Conservation (phyloP, 1,140 invertebrate genomes). For the Temnothorax longispinosus region DNA sequence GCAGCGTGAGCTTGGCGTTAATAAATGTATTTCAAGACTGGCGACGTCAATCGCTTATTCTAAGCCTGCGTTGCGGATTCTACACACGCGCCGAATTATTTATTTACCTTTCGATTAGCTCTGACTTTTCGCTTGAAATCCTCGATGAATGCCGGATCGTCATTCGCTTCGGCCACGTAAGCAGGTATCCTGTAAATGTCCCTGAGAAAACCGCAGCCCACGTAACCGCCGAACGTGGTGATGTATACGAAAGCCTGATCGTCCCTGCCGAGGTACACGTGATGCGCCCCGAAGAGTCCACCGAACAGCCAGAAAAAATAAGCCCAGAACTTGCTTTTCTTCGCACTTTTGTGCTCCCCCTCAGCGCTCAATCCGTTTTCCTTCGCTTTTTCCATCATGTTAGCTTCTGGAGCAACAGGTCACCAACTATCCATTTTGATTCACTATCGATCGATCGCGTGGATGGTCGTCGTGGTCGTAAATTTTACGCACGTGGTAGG, state of each 20-base stretch:
- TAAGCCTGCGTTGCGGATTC: slow-evolving; percentile 66
- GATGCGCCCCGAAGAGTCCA: slow-evolving; percentile 95
- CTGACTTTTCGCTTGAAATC: slow-evolving; percentile 89
- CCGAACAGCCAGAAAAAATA: slow-evolving; percentile 95
- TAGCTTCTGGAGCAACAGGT: slow-evolving; percentile 10
- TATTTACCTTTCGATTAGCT: slow-evolving; percentile 88
- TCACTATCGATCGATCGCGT: not conserved
- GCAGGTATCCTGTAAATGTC: slow-evolving; percentile 94
- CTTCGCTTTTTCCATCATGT: slow-evolving; percentile 42
- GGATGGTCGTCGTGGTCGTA: not conserved
- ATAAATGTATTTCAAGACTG: not conserved
- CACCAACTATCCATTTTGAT: not conserved
- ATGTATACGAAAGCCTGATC: slow-evolving; percentile 96
- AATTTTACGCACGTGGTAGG: too few relatives aligned
- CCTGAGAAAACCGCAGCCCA: slow-evolving; percentile 94
- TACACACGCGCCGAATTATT: not conserved
- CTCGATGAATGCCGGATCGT: slow-evolving; percentile 90
- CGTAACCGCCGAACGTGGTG: slow-evolving; percentile 94
- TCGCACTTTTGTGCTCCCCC: not conserved
- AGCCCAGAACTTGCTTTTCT: slow-evolving; percentile 83
- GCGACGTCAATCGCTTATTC: slow-evolving; percentile 77
- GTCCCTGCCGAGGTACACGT: slow-evolving; percentile 95
- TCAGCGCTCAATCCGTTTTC: not conserved
- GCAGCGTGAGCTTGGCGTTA: not conserved
- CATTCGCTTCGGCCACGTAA: slow-evolving; percentile 95